Percentiles rank a stretch among this genome's conserved stretches.
These are phyloP conservation scores for Graphium colonna DNA, from an alignment of 2,888 invertebrate species.

Conservation along the genomic window DNA sequence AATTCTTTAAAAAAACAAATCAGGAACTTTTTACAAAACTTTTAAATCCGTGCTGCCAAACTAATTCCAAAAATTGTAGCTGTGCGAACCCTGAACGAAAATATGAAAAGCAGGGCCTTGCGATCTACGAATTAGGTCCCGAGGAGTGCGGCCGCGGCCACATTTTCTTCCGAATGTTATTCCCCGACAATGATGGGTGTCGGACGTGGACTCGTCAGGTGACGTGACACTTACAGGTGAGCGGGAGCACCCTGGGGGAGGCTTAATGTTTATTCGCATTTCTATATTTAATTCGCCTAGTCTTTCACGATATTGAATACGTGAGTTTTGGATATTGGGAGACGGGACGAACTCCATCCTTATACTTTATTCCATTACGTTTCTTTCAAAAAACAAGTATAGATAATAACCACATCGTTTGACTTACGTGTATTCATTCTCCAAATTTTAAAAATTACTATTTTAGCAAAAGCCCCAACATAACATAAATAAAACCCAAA, in stretches of 20 bases:
- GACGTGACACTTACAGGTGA: slow-evolving; percentile 30
- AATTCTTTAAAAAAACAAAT: too few relatives aligned
- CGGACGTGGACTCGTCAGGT: slow-evolving; percentile 40
- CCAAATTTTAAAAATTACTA: too few relatives aligned
- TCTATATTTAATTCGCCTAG: background rate
- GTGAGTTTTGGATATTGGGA: background rate
- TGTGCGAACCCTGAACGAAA: slow-evolving; percentile 56
- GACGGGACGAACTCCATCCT: too few relatives aligned
- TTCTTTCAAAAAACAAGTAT: too few relatives aligned
- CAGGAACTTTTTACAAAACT: too few relatives aligned
- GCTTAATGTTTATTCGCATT: slow-evolving; percentile 1
- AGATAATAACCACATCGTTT: too few relatives aligned
- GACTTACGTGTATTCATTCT: too few relatives aligned
- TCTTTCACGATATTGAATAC: background rate
- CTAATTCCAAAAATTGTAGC: too few relatives aligned
- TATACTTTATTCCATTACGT: too few relatives aligned
- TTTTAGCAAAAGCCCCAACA: too few relatives aligned
- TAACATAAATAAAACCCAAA: too few relatives aligned
- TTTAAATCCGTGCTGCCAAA: too few relatives aligned
- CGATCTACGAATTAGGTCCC: slow-evolving; percentile 59
- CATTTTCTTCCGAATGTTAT: slow-evolving; percentile 55
- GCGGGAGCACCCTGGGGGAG: slow-evolving; percentile 23
- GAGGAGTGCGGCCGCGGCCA: slow-evolving; percentile 38
- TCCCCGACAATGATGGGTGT: slow-evolving; percentile 50
- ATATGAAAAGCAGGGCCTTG: slow-evolving; percentile 62